Evolutionary conservation across 2,113 vertebrate species (phyloP).

Genomic region (Lasiurus borealis): DNA sequence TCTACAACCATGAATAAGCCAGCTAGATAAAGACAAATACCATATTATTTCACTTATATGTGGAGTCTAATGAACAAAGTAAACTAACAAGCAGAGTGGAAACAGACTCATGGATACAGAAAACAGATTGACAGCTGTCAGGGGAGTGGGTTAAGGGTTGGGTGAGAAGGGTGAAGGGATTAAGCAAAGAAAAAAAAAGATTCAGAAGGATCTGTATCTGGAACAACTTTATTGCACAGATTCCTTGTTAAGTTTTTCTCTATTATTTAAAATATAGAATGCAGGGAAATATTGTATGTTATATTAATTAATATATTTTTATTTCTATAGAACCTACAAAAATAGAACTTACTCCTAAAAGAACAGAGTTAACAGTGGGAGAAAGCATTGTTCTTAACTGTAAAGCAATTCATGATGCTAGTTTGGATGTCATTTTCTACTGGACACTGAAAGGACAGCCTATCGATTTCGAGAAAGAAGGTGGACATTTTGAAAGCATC

Average conservation of each 20-base stretch:
- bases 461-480: constrained; percentile 94
- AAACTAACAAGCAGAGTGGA: too few species aligned
- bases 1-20: neutral
- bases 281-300: neutral
- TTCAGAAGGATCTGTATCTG: neutral
- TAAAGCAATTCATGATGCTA: constrained; percentile 94
- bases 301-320: constrained; percentile 66
- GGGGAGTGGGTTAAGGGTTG: neutral
- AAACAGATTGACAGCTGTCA: neutral
- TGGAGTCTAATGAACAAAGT: neutral
- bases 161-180: neutral
- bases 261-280: neutral
- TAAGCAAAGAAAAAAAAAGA: neutral
- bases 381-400: constrained; percentile 98
- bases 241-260: neutral
- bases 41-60: neutral
- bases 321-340: constrained; percentile 93
- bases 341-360: constrained; percentile 94
- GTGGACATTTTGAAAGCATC: constrained; percentile 97
- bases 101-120: neutral
- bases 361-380: constrained; percentile 95
- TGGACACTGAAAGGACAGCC: constrained; percentile 95
- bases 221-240: neutral
- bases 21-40: neutral
- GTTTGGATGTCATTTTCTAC: constrained; percentile 93